These are phyloP conservation scores for Corvus hawaiiensis DNA, from an alignment of 2,113 vertebrate genomes.

Conservation along the genomic window DNA sequence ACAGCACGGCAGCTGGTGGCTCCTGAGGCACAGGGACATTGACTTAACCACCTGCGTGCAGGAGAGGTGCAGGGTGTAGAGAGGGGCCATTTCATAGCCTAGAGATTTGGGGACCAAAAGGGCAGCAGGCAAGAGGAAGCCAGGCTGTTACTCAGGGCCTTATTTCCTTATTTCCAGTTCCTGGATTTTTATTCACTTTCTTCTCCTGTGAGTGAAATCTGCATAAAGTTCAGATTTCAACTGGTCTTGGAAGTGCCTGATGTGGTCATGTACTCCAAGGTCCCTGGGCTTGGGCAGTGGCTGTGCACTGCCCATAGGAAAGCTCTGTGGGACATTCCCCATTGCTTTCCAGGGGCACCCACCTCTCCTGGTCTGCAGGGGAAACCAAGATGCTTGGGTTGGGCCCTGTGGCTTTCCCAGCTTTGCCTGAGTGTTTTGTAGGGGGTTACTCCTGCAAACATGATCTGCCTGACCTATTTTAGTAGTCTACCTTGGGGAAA, in stretches of 20 bases:
- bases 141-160: neutral
- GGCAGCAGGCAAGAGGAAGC: neutral
- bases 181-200: neutral
- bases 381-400: neutral
- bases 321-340: neutral
- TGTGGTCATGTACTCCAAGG: neutral
- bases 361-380: neutral
- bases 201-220: neutral
- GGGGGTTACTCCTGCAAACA: neutral
- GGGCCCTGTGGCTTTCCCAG: neutral
- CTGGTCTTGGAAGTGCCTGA: neutral
- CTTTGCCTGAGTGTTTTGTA: neutral
- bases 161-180: neutral
- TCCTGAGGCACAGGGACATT: neutral
- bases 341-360: neutral
- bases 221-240: neutral
- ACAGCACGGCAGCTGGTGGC: neutral
- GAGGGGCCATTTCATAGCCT: neutral
- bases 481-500: neutral
- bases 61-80: neutral
- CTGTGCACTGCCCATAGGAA: neutral
- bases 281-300: rapidly evolving
- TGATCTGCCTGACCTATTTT: neutral
- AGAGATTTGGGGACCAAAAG: neutral
- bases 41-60: neutral